These are phyloP conservation scores for Polia nebulosa DNA, from an alignment of 2,888 invertebrate species.

Conservation along the genomic window DNA sequence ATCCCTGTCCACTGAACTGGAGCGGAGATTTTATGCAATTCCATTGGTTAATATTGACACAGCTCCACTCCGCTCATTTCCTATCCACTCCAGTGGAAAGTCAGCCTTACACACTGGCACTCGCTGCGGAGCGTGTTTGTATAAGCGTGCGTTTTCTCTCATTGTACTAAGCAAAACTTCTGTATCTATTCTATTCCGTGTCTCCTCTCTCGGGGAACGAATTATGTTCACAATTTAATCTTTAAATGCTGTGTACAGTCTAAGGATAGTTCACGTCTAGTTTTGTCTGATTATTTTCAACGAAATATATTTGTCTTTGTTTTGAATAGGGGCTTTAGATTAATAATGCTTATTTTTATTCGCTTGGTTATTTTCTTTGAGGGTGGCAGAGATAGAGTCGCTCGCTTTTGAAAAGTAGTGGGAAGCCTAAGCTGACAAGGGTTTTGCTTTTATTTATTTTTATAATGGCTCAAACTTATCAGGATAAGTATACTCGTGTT, in stretches of 20 bases:
- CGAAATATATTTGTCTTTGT: slow-evolving; percentile 16
- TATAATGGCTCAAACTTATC: too few species aligned
- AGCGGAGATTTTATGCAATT: too few species aligned
- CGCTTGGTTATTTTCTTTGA: not conserved
- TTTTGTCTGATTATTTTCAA: slow-evolving; percentile 38
- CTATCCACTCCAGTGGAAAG: too few species aligned
- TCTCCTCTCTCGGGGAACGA: slow-evolving; percentile 61
- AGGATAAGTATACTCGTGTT: too few species aligned
- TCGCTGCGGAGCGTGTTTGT: too few species aligned
- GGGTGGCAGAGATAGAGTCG: not conserved
- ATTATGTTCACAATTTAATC: slow-evolving; percentile 76
- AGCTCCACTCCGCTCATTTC: too few species aligned
- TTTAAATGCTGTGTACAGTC: slow-evolving; percentile 70
- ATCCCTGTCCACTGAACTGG: too few species aligned
- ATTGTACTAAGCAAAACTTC: too few species aligned
- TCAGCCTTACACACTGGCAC: too few species aligned
- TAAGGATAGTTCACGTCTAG: slow-evolving; percentile 42
- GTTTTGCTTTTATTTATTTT: not conserved
- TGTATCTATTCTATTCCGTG: not conserved
- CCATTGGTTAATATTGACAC: too few species aligned
- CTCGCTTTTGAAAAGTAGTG: not conserved
- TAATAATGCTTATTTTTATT: slow-evolving; percentile 21
- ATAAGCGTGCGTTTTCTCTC: too few species aligned
- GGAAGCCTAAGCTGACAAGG: not conserved
- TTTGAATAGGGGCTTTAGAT: slow-evolving; percentile 14